Evolutionary conservation across 2,888 invertebrate species (phyloP).

Genomic region (Saturnia pavonia): DNA sequence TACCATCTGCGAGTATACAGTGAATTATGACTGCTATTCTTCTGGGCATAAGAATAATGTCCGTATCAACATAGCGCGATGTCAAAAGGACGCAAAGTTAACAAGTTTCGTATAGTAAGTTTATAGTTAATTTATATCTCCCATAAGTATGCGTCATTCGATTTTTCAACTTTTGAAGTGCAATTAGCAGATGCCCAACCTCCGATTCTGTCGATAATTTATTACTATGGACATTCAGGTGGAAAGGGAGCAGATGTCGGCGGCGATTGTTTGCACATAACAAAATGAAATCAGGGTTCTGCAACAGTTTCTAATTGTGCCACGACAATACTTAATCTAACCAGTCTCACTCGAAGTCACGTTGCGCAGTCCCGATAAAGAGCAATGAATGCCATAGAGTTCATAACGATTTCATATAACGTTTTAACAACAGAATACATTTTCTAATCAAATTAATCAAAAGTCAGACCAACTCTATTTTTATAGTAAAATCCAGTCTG

Average conservation of each 20-base stretch:
- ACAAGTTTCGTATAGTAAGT: not conserved
- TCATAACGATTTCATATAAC: constrained; percentile 6
- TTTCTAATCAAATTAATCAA: not conserved
- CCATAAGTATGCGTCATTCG: not conserved
- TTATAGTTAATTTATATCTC: not conserved
- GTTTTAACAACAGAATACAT: not conserved
- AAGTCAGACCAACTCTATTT: not conserved
- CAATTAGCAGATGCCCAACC: constrained; percentile 67
- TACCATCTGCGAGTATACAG: no score
- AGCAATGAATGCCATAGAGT: constrained; percentile 41
- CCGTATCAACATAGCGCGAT: not conserved
- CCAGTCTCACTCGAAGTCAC: constrained; percentile 73
- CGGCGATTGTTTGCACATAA: constrained; percentile 75
- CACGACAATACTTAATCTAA: constrained; percentile 79
- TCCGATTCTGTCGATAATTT: constrained; percentile 45
- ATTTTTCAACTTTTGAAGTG: constrained; percentile 44
- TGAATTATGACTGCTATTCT: no score
- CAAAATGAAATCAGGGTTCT: constrained; percentile 67
- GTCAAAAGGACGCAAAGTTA: no score
- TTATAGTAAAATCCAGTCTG: not conserved
- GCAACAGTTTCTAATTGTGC: constrained; percentile 79
- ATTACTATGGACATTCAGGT: constrained; percentile 44
- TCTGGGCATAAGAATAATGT: not conserved
- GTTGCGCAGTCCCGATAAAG: constrained; percentile 51
- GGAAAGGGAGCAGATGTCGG: constrained; percentile 69